These are phyloP conservation scores for Caenorhabditis brenneri DNA, from an alignment of 1,140 invertebrate genomes.

Conservation along the genomic window DNA sequence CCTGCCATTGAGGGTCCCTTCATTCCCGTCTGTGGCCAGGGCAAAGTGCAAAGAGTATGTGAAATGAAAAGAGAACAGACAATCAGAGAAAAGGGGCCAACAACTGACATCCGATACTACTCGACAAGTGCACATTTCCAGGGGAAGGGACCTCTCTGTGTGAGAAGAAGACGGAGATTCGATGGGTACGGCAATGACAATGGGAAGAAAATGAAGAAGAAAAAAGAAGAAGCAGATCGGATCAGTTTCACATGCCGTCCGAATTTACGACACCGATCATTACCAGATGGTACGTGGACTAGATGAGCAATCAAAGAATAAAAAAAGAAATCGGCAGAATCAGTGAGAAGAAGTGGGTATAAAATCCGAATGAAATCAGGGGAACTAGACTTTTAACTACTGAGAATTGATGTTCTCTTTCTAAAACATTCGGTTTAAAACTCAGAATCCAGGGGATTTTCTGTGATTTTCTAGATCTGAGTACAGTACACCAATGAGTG, in stretches of 20 bases:
- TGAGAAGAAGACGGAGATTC: constrained; percentile 30
- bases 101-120: constrained; percentile 41
- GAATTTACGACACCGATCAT: constrained; percentile 28
- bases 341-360: not conserved
- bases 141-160: not conserved
- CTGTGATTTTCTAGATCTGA: no score
- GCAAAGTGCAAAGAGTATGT: constrained; percentile 34
- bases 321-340: constrained; percentile 10
- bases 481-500: no score
- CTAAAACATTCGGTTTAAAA: no score
- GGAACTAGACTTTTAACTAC: not conserved
- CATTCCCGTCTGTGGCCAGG: not conserved
- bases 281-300: constrained; percentile 32
- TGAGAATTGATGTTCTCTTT: no score
- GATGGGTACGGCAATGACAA: constrained; percentile 33
- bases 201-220: not conserved
- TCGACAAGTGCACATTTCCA: constrained; percentile 43
- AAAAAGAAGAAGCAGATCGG: constrained; percentile 17
- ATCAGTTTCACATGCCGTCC: constrained; percentile 43
- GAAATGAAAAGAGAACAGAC: constrained; percentile 30
- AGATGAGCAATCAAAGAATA: constrained; percentile 30
- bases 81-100: constrained; percentile 36
- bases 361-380: not conserved
- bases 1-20: not conserved
- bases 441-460: no score